A percentile compares a stretch with the other conserved stretches of the same genome.
Conservation (phyloP, 2,113 vertebrate species). For the Hypocryptadius cinnamomeus region DNA sequence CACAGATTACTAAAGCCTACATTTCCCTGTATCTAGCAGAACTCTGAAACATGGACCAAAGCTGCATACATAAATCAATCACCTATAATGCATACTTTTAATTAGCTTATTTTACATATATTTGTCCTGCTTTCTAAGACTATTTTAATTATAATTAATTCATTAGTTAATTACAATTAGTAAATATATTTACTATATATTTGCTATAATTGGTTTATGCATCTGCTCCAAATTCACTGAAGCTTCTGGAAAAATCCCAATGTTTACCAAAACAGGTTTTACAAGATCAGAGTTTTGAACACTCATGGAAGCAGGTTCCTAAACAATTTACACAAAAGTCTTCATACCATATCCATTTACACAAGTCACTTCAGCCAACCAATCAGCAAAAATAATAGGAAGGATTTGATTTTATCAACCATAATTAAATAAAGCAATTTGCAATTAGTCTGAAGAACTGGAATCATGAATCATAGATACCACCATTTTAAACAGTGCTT, state of each 20-base stretch:
- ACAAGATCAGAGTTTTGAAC: neutral
- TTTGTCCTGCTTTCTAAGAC: neutral
- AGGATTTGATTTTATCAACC: neutral
- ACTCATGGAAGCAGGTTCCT: neutral
- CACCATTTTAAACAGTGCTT: neutral
- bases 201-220: neutral
- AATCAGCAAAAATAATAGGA: neutral
- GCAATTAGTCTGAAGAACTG: neutral
- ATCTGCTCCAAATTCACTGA: neutral
- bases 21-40: neutral
- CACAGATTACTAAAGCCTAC: neutral
- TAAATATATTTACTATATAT: neutral
- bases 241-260: neutral
- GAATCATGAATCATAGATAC: neutral
- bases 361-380: neutral
- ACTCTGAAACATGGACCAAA: neutral
- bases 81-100: neutral
- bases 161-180: neutral
- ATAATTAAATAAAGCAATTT: neutral
- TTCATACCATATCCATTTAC: neutral
- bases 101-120: neutral
- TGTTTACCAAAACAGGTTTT: neutral
- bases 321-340: neutral
- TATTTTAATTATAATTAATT: neutral
- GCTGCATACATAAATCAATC: neutral